Evolutionary conservation across 2,888 invertebrate species (phyloP), one percentile per base, ranked within the genome.

Genomic region (Diaphora mendica): DNA sequence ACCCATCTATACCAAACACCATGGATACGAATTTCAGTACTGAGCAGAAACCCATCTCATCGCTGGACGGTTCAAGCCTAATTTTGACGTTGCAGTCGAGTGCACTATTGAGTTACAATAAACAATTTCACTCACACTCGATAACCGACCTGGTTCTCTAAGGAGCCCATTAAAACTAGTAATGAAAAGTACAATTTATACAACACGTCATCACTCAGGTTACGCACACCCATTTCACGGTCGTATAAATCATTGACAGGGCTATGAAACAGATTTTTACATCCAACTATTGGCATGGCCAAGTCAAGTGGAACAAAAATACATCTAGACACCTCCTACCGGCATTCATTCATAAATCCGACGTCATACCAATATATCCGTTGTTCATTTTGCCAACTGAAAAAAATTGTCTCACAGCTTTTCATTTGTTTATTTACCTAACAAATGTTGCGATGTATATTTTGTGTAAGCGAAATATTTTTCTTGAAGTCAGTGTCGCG

Each of bases 251-350:
- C 91, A 91, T 89, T 91, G 89, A 90, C 91, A 87, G 90, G 89
- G 90, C 90, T 92, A 91, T 92, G 92, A 93, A 90, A 91, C 87
- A 83, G 88, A 90, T 93, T 94, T 94, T 94, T 92, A 93, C 88
- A 91, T 89, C 87, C 84, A 86, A 86, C 90, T 88, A 94, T 93
- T 92, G 93, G 92, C 93, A 91, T 90, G 87, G 88, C 79, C 83
- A 83, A 86, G 89, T 94, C 94, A 93, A 95, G 95, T 93, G 93
- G 89, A 88, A 92, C 92, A 88, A 90, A 94, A 94, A 94, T 94
- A 95, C 89, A 90, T 83, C 87, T 90, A 94, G 92, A 92, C 93
- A 90, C 88, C 91, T 91, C 91, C 91, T 91, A 90, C 92, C 88
- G 84, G 82, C 86, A 88, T 88, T 89, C 95, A 94, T 94, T 94